phyloP scores from a whole-genome alignment of 1,140 invertebrate species.

The Drosophila sechellia region DNA sequence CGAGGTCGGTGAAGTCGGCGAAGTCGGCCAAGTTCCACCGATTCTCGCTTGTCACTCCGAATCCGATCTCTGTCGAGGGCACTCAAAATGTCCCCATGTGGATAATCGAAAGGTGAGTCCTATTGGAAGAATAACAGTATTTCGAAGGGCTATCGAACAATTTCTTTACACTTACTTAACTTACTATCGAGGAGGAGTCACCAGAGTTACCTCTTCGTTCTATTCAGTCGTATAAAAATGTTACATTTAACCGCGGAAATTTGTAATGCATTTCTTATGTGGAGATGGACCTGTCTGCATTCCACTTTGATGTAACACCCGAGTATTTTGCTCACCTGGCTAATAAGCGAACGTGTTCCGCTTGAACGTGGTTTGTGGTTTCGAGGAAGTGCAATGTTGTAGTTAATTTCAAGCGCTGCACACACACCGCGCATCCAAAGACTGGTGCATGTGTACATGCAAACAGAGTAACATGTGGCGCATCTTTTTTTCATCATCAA shows the following conservation, averaged over 20 bases:
- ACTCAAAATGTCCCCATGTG: conserved; percentile 26
- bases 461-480: conserved; percentile 46
- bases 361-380: conserved; percentile 14
- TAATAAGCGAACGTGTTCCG: conserved; percentile 6
- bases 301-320: neutral
- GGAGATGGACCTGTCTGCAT: no score
- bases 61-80: conserved; percentile 21
- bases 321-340: neutral
- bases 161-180: no score
- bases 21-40: conserved; percentile 19
- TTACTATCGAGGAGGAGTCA: no score
- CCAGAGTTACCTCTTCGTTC: no score
- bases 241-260: neutral
- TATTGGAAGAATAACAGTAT: conserved; percentile 9
- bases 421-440: neutral
- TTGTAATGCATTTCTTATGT: neutral
- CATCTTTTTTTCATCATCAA: conserved; percentile 49
- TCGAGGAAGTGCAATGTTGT: conserved; percentile 14
- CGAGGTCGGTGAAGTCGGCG: conserved; percentile 5
- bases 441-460: conserved; percentile 10
- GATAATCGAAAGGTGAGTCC: conserved; percentile 28
- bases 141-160: neutral
- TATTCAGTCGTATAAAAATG: no score
- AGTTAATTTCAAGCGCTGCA: conserved; percentile 45
- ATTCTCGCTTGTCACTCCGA: conserved; percentile 36